Conservation (phyloP, 2,113 vertebrate genomes). For the Caracal caracal region DNA sequence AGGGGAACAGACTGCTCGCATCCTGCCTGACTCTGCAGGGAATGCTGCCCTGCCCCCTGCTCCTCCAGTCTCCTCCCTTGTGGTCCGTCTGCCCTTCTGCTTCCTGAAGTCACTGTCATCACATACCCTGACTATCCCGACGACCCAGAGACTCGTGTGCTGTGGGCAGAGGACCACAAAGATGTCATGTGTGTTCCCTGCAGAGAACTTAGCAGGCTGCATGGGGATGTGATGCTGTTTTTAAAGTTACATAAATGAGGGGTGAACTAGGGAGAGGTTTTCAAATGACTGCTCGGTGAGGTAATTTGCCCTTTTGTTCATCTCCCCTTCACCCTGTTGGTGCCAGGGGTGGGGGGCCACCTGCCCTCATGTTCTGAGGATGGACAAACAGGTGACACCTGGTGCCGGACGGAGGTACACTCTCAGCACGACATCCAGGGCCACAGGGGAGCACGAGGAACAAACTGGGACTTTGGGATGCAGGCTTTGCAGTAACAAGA, state of each 20-base stretch:
- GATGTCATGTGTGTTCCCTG: not conserved
- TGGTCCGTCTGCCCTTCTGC: not conserved
- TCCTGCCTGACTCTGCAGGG: not conserved
- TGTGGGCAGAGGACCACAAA: not conserved
- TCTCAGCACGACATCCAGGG: not conserved
- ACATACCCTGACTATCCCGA: not conserved
- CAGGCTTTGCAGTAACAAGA: not conserved
- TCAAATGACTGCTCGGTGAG: not conserved
- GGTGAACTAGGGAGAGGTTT: not conserved
- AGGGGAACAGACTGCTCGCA: not conserved
- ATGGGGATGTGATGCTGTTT: not conserved
- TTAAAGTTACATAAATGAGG: not conserved
- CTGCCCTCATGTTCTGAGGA: not conserved
- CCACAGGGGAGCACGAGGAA: not conserved
- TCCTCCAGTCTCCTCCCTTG: not conserved
- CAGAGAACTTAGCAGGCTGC: not conserved
- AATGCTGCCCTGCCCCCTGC: not conserved
- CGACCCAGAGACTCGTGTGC: not conserved
- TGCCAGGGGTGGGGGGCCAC: not conserved
- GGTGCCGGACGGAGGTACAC: too few relatives aligned
- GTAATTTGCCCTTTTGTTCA: not conserved
- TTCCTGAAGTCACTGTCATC: not conserved
- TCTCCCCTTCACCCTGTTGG: not conserved
- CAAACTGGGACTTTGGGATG: not conserved
- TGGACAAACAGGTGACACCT: not conserved